phyloP scores from a whole-genome alignment of 1,140 invertebrate genomes.

The Homalodisca vitripennis region DNA sequence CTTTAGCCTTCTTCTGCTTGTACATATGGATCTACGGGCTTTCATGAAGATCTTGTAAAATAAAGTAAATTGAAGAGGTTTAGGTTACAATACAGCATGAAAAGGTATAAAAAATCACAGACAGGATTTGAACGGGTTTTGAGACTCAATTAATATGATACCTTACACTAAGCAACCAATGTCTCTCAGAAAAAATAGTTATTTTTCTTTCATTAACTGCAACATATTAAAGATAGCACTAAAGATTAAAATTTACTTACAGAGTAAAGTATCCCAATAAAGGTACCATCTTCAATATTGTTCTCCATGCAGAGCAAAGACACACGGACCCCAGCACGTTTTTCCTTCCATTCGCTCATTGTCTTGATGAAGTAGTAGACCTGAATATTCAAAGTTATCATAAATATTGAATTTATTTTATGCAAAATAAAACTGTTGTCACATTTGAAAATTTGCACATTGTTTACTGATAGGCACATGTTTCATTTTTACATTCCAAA shows the following conservation, averaged over 20 bases:
- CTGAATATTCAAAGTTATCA: conserved; percentile 28
- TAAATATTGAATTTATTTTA: neutral
- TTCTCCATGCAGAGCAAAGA: conserved; percentile 30
- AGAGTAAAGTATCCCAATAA: conserved; percentile 35
- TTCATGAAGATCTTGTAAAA: too few species aligned
- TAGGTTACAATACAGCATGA: too few species aligned
- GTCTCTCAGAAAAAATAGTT: neutral
- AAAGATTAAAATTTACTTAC: conserved; percentile 33
- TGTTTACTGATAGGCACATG: neutral
- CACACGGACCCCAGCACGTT: conserved; percentile 24
- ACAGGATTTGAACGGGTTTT: neutral
- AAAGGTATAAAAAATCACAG: too few species aligned
- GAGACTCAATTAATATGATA: neutral
- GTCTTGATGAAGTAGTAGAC: conserved; percentile 39
- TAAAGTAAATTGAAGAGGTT: too few species aligned
- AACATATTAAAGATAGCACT: neutral
- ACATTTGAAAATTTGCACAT: neutral
- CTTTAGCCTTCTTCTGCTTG: too few species aligned
- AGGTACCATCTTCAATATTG: conserved; percentile 34
- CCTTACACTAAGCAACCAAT: neutral
- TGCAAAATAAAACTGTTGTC: neutral
- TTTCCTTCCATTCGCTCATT: conserved; percentile 32
- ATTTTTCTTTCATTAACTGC: neutral
- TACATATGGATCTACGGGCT: too few species aligned
- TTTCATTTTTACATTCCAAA: neutral